phyloP scores from a whole-genome alignment of 2,113 vertebrate genomes.

The Irena cyanogastra region DNA sequence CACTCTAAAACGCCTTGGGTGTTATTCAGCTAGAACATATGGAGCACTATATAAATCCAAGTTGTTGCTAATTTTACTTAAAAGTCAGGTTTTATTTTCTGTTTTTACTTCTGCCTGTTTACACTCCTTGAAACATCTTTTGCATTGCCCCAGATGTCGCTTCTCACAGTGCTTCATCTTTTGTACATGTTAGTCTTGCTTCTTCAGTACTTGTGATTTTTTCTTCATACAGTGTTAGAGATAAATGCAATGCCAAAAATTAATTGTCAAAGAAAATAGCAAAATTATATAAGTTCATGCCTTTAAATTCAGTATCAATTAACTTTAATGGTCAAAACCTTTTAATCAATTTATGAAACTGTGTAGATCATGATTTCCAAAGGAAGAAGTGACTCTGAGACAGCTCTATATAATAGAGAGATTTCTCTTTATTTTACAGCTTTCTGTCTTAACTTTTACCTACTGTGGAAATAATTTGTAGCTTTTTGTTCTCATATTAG shows the following conservation, averaged over 20 bases:
- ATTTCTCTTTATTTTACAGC: slow-evolving; percentile 58
- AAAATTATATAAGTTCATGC: slow-evolving; percentile 61
- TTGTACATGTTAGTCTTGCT: slow-evolving; percentile 25
- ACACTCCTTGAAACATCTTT: slow-evolving; percentile 57
- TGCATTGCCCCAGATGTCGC: slow-evolving; percentile 31
- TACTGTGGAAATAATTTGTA: slow-evolving; percentile 64
- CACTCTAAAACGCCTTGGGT: slow-evolving; percentile 43
- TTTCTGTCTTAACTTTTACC: slow-evolving; percentile 57
- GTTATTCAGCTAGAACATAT: slow-evolving; percentile 67
- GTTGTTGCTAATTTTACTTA: slow-evolving; percentile 73
- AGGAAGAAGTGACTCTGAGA: slow-evolving; percentile 64
- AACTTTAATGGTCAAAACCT: slow-evolving; percentile 70
- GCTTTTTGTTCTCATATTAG: slow-evolving; percentile 48
- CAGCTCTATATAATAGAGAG: slow-evolving; percentile 67
- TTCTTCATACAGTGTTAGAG: background rate
- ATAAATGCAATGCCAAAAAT: slow-evolving; percentile 45
- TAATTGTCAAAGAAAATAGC: slow-evolving; percentile 67
- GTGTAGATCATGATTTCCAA: slow-evolving; percentile 68
- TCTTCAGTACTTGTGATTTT: slow-evolving; percentile 13
- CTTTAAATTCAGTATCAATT: slow-evolving; percentile 72
- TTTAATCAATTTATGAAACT: slow-evolving; percentile 62
- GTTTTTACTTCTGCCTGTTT: slow-evolving; percentile 68
- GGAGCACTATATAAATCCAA: slow-evolving; percentile 68
- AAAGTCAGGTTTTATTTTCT: slow-evolving; percentile 72
- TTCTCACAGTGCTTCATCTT: slow-evolving; percentile 14